Base-by-base conservation (phyloP, 2,797 vertebrate genomes). In the Hydrocynus forskahlii region DNA sequence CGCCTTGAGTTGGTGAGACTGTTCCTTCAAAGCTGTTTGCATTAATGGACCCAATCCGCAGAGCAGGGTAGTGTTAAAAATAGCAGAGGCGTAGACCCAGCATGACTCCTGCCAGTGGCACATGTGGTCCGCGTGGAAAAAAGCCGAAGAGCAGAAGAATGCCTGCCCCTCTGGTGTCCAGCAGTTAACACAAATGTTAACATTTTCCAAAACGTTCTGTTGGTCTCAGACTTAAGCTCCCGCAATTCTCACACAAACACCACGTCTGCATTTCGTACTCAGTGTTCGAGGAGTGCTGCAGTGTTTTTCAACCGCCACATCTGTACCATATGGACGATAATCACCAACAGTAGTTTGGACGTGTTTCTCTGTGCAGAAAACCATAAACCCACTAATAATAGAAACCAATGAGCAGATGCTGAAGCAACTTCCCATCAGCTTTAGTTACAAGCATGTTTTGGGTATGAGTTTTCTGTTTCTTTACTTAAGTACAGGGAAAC, bases 1-100 rank as follows among this genome's bases (percentile, higher is more conserved):
- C 91, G 88, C 83, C 87, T 91, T 19, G 0, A 92, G 90, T 89
- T 81, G 86, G 88, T 85, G 85, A 88, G 85, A 94, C 91, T 88
- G 83, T 88, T 94, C 75, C 59, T 93, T 91, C 84, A 87, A 87
- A 82, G 87, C 83, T 82, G 86, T 86, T 90, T 81, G 88, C 80
- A 75, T 86, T 86, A 84, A 69, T 69, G 73, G 81, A 54, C 78
- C 78, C 57, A 75, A 77, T 70, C 81, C 75, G 73, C 77, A 80
- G 71, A 75, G 71, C 0, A 3, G 35, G 10, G 13, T 23, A 77
- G 75, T 54, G 83, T 85, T 84, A 78, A 71, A 83, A 86, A 87
- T 83, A 86, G 81, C 78, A 67, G 71, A 84, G 74, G 78, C 74
- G 50, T 80, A 67, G 57, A 78, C 74, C 67, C 78, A 81, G 83